phyloP scores from a whole-genome alignment of 2,113 vertebrate genomes.

The Onychorhynchus coronatus region DNA sequence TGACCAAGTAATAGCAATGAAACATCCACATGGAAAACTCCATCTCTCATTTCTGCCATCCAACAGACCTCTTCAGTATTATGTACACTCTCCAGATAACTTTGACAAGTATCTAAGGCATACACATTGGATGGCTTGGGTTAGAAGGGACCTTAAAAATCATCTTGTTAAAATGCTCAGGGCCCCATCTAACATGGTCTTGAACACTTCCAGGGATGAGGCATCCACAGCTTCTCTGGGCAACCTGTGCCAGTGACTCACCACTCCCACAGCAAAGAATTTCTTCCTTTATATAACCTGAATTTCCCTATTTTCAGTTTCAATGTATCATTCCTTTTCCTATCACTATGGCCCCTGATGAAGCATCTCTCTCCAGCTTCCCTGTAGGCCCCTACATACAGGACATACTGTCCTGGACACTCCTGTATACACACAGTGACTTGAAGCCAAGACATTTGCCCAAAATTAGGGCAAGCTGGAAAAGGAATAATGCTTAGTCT shows the following conservation, averaged over 20 bases:
- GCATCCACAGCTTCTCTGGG: neutral
- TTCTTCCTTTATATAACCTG: neutral
- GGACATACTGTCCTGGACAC: neutral
- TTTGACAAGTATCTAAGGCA: neutral
- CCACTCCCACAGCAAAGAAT: neutral
- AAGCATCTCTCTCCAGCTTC: neutral
- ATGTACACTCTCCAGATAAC: neutral
- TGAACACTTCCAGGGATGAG: neutral
- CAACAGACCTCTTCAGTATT: neutral
- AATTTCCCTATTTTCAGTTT: neutral
- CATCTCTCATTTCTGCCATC: neutral
- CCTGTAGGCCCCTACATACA: neutral
- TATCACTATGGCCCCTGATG: neutral
- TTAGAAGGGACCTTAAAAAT: neutral
- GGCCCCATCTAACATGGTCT: neutral
- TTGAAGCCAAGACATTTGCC: neutral
- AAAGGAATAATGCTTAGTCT: neutral
- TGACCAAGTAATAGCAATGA: neutral
- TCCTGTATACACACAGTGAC: neutral
- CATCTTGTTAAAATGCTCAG: neutral
- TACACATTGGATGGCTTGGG: accelerated
- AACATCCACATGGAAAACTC: neutral
- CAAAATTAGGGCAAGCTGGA: neutral
- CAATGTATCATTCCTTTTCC: neutral
- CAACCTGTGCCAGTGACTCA: neutral